Evolutionary conservation across 1,140 invertebrate species (phyloP).

Genomic region (Heliconius hewitsoni): DNA sequence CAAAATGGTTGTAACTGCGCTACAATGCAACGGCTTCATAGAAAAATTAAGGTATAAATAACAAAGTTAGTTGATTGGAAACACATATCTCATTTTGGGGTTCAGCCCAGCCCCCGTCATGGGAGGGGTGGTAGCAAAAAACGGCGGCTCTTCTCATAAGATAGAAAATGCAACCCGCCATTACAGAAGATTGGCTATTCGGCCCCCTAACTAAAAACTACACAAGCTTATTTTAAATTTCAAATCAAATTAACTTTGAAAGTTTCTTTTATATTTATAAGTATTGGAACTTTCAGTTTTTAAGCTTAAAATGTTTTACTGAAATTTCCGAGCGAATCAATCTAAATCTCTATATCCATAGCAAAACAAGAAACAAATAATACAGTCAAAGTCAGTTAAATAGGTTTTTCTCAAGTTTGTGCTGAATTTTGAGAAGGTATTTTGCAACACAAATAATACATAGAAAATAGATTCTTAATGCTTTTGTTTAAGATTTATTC

Average conservation of each 20-base stretch:
- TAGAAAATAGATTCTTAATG: conserved; percentile 37
- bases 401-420: conserved; percentile 71
- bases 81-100: conserved; percentile 31
- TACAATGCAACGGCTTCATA: background rate
- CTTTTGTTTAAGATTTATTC: conserved; percentile 41
- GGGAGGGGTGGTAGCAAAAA: conserved; percentile 74
- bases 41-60: conserved; percentile 2
- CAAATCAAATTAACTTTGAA: conserved; percentile 29
- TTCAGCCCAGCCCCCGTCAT: conserved; percentile 47
- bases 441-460: conserved; percentile 35
- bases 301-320: conserved; percentile 35
- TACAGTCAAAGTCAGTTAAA: conserved; percentile 76
- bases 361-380: conserved; percentile 79
- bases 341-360: conserved; percentile 30
- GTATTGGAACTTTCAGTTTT: background rate
- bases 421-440: conserved; percentile 35
- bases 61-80: conserved; percentile 28
- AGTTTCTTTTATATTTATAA: conserved; percentile 10
- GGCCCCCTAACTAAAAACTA: conserved; percentile 48
- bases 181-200: conserved; percentile 74
- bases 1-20: background rate
- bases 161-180: conserved; percentile 72
- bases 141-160: conserved; percentile 69
- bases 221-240: conserved; percentile 20
- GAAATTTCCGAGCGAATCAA: conserved; percentile 41